Evolutionary conservation across 1,140 invertebrate genomes (phyloP).

Genomic region (Delia radicum): DNA sequence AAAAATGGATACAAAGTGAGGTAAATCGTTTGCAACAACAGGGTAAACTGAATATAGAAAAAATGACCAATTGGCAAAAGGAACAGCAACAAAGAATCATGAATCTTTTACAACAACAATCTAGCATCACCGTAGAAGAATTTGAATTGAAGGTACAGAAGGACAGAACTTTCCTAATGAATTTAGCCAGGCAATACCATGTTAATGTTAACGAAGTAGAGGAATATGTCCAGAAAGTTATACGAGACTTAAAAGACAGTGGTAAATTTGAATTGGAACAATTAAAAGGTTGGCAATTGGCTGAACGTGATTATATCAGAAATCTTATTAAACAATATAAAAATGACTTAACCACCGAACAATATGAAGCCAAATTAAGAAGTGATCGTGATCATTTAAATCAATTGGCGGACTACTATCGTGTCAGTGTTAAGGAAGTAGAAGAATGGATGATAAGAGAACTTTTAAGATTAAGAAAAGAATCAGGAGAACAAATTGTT

Average conservation of each 20-base stretch:
- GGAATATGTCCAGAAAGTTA: constrained; percentile 42
- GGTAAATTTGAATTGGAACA: constrained; percentile 50
- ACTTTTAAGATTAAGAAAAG: constrained; percentile 41
- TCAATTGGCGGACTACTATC: constrained; percentile 47
- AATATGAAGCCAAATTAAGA: constrained; percentile 44
- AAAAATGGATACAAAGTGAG: constrained; percentile 47
- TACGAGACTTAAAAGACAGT: constrained; percentile 43
- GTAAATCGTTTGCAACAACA: constrained; percentile 43
- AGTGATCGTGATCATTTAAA: constrained; percentile 44
- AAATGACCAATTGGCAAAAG: constrained; percentile 48
- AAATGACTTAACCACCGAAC: constrained; percentile 38
- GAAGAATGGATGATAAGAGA: constrained; percentile 52
- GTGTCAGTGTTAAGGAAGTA: constrained; percentile 46
- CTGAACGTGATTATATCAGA: constrained; percentile 49
- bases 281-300: constrained; percentile 44
- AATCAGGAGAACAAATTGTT: constrained; percentile 38
- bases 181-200: constrained; percentile 47
- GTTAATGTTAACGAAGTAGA: constrained; percentile 48
- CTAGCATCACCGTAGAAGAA: constrained; percentile 45
- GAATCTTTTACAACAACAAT: constrained; percentile 40
- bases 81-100: constrained; percentile 46
- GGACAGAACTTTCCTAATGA: constrained; percentile 42
- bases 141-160: constrained; percentile 47
- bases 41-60: constrained; percentile 47
- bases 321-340: constrained; percentile 43